Percentiles rank a stretch among this genome's conserved stretches.
phyloP scores from a whole-genome alignment of 2,113 vertebrate genomes.

The Hirundichthys speculiger region DNA sequence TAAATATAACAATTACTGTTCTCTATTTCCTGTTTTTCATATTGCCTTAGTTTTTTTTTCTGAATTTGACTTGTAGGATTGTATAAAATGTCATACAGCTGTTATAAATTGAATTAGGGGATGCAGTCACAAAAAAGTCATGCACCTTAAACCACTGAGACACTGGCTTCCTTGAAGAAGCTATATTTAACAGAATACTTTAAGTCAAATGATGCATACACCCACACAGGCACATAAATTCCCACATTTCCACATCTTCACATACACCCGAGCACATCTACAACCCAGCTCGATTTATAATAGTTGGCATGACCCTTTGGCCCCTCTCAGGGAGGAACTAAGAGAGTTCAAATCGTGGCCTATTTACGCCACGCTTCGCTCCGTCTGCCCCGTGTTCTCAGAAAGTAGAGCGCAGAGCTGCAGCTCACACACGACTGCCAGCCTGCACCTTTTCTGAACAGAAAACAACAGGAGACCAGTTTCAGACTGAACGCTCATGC shows the following conservation, averaged over 20 bases:
- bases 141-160: constrained; percentile 48
- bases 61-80: too few relatives aligned
- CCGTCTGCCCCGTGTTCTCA: constrained; percentile 60
- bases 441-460: constrained; percentile 50
- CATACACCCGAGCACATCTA: constrained; percentile 53
- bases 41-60: too few relatives aligned
- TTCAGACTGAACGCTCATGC: constrained; percentile 62
- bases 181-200: constrained; percentile 66
- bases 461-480: constrained; percentile 67
- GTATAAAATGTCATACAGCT: constrained; percentile 12
- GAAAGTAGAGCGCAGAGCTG: constrained; percentile 75
- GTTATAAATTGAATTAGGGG: constrained; percentile 9
- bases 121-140: constrained; percentile 16
- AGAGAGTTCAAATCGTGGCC: constrained; percentile 81
- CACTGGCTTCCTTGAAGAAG: constrained; percentile 31
- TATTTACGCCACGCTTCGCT: constrained; percentile 76
- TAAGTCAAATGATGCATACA: constrained; percentile 49
- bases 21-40: too few relatives aligned
- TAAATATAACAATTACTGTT: too few relatives aligned
- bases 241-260: constrained; percentile 28
- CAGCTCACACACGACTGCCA: constrained; percentile 38
- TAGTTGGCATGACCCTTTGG: constrained; percentile 70
- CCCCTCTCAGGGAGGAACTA: constrained; percentile 73
- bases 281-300: constrained; percentile 73
- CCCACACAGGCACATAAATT: constrained; percentile 34